Evolutionary conservation across 2,888 invertebrate species (phyloP).

Genomic region (Fragum sueziense): DNA sequence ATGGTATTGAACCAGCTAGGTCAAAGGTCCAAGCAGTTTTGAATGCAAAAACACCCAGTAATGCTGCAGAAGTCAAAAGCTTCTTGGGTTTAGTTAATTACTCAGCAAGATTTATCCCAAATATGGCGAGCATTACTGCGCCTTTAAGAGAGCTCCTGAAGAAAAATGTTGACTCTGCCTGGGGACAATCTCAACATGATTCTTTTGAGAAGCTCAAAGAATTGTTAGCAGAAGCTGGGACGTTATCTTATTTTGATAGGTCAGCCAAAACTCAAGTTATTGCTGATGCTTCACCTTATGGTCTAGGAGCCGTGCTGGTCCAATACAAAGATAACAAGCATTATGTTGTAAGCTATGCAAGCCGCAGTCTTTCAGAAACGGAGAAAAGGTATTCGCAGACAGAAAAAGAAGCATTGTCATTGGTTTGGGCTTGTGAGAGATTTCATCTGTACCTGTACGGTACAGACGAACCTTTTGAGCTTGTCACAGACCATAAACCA

Average conservation of each 20-base stretch:
- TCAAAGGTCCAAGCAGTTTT: slow-evolving; percentile 8
- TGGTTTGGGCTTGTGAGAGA: not conserved
- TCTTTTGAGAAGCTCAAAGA: slow-evolving; percentile 39
- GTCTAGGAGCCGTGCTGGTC: slow-evolving; percentile 47
- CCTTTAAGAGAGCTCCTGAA: slow-evolving; percentile 20
- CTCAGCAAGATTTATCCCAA: slow-evolving; percentile 24
- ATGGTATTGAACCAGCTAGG: slow-evolving; percentile 14
- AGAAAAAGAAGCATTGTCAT: not conserved
- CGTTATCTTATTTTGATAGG: slow-evolving; percentile 50
- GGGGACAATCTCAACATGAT: too few relatives aligned
- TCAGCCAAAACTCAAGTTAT: slow-evolving; percentile 44
- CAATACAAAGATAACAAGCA: slow-evolving; percentile 35
- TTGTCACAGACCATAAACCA: not conserved
- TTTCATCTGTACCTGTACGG: not conserved
- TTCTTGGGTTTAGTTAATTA: slow-evolving; percentile 20
- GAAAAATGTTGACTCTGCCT: slow-evolving; percentile 28
- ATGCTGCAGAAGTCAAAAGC: slow-evolving; percentile 49
- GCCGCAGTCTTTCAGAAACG: slow-evolving; percentile 44
- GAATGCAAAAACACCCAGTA: slow-evolving; percentile 32
- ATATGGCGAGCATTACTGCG: slow-evolving; percentile 36
- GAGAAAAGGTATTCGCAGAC: slow-evolving; percentile 51
- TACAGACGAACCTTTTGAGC: not conserved
- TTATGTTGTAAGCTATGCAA: slow-evolving; percentile 53
- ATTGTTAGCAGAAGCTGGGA: slow-evolving; percentile 27
- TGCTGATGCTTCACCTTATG: slow-evolving; percentile 53